Conservation (phyloP, 2,888 invertebrate species). For the Callosobruchus maculatus region DNA sequence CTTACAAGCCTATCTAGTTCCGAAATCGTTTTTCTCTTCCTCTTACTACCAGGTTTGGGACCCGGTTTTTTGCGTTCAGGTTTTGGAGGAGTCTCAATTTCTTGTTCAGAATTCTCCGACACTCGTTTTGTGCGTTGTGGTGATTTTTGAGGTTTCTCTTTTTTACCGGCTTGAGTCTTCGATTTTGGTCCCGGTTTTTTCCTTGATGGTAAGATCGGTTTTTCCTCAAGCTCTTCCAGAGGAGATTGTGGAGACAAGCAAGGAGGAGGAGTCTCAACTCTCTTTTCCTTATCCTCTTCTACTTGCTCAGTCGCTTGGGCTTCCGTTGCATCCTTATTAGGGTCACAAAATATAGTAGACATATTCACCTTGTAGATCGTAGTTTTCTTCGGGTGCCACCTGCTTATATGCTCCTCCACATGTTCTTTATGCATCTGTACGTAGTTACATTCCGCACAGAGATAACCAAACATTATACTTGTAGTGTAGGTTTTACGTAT, state of each 20-base stretch:
- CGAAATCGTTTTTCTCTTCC: slow-evolving; percentile 12
- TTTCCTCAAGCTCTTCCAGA: neutral
- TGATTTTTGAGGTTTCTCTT: neutral
- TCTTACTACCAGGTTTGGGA: neutral
- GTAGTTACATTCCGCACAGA: slow-evolving; percentile 71
- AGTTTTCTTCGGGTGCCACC: slow-evolving; percentile 54
- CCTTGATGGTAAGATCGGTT: neutral
- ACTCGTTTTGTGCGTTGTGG: neutral
- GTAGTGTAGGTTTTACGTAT: slow-evolving; percentile 16
- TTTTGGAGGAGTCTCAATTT: neutral
- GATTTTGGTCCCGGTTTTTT: slow-evolving; percentile 18
- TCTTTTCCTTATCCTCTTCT: neutral
- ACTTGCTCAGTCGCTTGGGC: neutral
- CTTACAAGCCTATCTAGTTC: slow-evolving; percentile 32
- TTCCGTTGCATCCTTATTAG: slow-evolving; percentile 3
- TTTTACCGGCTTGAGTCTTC: slow-evolving; percentile 7
- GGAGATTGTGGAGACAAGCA: neutral
- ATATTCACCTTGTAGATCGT: slow-evolving; percentile 44
- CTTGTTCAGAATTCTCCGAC: neutral
- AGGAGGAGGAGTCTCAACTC: neutral
- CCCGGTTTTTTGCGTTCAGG: neutral
- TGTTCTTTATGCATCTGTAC: slow-evolving; percentile 62
- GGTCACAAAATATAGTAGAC: slow-evolving; percentile 27
- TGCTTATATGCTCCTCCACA: slow-evolving; percentile 60
- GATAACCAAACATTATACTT: slow-evolving; percentile 44